These are phyloP conservation scores for Eupristina koningsbergeri DNA, from an alignment of 1,140 invertebrate species.

Conservation along the genomic window DNA sequence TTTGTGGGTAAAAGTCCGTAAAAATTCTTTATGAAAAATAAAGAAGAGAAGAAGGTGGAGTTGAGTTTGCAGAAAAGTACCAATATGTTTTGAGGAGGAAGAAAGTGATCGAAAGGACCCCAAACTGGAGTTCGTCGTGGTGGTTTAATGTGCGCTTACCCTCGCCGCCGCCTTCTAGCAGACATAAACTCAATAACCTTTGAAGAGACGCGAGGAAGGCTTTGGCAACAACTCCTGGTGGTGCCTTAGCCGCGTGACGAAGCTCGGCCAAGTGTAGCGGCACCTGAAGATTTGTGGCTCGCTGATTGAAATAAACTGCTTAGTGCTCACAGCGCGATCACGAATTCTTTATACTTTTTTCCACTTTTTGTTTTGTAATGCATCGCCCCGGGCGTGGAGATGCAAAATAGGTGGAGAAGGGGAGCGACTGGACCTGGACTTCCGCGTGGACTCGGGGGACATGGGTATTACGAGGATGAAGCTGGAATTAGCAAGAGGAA, in stretches of 20 bases:
- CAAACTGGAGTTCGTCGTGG: too few relatives aligned
- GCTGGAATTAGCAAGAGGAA: not conserved
- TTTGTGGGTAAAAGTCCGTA: too few relatives aligned
- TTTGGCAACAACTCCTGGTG: not conserved
- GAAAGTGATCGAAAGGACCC: not conserved
- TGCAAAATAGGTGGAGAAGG: slow-evolving; percentile 1
- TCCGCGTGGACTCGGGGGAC: slow-evolving; percentile 50
- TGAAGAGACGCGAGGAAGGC: not conserved
- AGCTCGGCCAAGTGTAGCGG: slow-evolving; percentile 14
- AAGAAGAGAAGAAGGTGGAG: too few relatives aligned
- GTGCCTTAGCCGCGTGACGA: slow-evolving; percentile 32
- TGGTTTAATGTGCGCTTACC: not conserved
- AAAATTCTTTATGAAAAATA: too few relatives aligned
- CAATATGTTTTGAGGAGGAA: too few relatives aligned
- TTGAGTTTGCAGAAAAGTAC: too few relatives aligned
- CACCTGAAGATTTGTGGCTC: slow-evolving; percentile 59
- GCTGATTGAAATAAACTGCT: slow-evolving; percentile 65
- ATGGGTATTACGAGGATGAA: slow-evolving; percentile 30
- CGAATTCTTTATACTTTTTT: slow-evolving; percentile 38
- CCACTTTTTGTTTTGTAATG: not conserved
- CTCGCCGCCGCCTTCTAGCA: not conserved
- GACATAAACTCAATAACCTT: not conserved
- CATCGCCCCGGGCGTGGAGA: not conserved
- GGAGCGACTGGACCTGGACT: too few relatives aligned
- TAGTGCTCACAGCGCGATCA: not conserved